Evolutionary conservation across 1,140 invertebrate species (phyloP), one percentile per base, ranked within the genome.

Genomic region (Zaprionus ghesquierei): DNA sequence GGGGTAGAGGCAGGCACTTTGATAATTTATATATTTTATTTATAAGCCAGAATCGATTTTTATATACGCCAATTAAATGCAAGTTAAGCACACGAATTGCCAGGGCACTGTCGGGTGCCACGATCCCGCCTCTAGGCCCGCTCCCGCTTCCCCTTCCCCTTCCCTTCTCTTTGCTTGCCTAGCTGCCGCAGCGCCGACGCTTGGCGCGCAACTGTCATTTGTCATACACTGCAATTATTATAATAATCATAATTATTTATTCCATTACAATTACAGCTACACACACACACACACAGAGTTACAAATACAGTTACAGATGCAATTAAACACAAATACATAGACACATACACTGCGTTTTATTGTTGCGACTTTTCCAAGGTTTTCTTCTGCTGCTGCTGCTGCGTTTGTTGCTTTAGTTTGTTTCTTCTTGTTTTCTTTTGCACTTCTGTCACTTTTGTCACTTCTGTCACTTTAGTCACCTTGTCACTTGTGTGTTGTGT

Each of bases 201-300:
- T 51, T 27, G 49, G 49, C 20, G 20, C 20, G 20, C 54, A 58
- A 69, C 65, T 65, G 77, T 74, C 77, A 79, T 79, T 79, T 75
- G 76, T 79, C 77, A 74, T 79, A 64, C 65, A 75, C 77, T 54
- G 72, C 70, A 81, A 85, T 85, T 85, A 86, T 71, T 78, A 64
- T 77, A 81, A 86, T 77, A 75, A 84, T 77, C 63, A 75, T 73
- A 73, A 73, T 73, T 69, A 69, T 59, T 71, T 66, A 59, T 71
- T 62, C 41, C 63, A 62, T 69, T 62, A 53, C 56, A 68, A 51
- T 27, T 46, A 25, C 50, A 56, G 29, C 31, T 55, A 65, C 38
- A 33, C 5, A 9, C 56, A 41, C 50, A 51, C n/a, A 51, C 3
- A 12, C 12, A 59, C 18, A 23, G 31, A 12, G 35, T 13, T 46